phyloP scores from a whole-genome alignment of 2,797 vertebrate species.

The Cuculus canorus region DNA sequence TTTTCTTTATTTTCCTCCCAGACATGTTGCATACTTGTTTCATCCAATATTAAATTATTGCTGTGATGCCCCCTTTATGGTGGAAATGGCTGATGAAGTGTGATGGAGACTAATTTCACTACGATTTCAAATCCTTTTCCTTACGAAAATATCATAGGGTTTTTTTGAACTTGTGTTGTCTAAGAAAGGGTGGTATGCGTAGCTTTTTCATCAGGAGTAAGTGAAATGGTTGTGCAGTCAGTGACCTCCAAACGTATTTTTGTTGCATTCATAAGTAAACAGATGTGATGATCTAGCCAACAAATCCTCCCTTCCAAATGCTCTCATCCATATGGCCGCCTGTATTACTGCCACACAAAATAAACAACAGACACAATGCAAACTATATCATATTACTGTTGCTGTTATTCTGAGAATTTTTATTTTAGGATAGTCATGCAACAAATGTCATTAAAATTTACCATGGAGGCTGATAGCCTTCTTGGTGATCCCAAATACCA shows the following conservation, averaged over 20 bases:
- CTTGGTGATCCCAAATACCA: background rate
- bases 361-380: slow-evolving; percentile 45
- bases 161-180: background rate
- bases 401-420: slow-evolving; percentile 24
- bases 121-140: background rate
- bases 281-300: slow-evolving; percentile 65
- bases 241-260: slow-evolving; percentile 64
- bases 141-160: background rate
- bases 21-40: background rate
- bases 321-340: slow-evolving; percentile 58
- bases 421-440: slow-evolving; percentile 19
- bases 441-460: background rate
- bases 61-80: background rate
- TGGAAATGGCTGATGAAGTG: background rate
- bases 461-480: background rate
- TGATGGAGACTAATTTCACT: background rate
- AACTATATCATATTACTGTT: background rate
- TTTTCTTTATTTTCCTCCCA: background rate
- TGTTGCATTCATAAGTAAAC: slow-evolving; percentile 62
- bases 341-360: slow-evolving; percentile 46
- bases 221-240: slow-evolving; percentile 16
- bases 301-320: slow-evolving; percentile 71
- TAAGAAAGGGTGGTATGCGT: background rate
- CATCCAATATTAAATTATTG: slow-evolving; percentile 9
- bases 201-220: background rate